Conservation (phyloP, 2,797 vertebrate genomes). For the Acanthornis magna region DNA sequence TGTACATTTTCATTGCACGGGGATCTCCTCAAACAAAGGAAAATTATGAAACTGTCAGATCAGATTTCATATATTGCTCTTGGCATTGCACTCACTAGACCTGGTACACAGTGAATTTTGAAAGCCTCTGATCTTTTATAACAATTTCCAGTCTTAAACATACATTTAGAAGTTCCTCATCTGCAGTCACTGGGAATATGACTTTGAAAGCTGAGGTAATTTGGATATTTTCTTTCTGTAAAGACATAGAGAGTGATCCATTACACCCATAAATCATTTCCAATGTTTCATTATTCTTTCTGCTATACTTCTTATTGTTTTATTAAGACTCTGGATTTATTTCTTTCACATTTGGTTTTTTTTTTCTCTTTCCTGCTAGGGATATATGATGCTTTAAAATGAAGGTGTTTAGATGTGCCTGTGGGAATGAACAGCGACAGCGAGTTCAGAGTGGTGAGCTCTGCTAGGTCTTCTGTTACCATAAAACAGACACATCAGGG, state of each 20-base stretch:
- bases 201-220: constrained; percentile 27
- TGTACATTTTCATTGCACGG: neutral
- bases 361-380: neutral
- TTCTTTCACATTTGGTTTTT: neutral
- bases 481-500: neutral
- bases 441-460: neutral
- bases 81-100: constrained; percentile 14
- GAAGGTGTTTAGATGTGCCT: neutral
- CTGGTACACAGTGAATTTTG: constrained; percentile 17
- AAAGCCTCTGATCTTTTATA: constrained; percentile 52
- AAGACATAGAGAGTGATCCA: neutral
- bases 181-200: neutral
- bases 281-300: neutral
- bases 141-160: constrained; percentile 19
- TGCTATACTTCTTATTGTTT: neutral
- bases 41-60: constrained; percentile 46
- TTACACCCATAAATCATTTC: neutral
- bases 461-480: neutral
- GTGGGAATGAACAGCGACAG: neutral
- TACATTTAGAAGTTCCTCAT: constrained; percentile 10
- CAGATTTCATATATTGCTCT: constrained; percentile 12
- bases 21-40: constrained; percentile 33
- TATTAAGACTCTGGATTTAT: neutral
- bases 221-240: constrained; percentile 14
- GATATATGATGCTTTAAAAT: neutral